phyloP scores from a whole-genome alignment of 1,140 invertebrate genomes.

The Trichonephila inaurata region DNA sequence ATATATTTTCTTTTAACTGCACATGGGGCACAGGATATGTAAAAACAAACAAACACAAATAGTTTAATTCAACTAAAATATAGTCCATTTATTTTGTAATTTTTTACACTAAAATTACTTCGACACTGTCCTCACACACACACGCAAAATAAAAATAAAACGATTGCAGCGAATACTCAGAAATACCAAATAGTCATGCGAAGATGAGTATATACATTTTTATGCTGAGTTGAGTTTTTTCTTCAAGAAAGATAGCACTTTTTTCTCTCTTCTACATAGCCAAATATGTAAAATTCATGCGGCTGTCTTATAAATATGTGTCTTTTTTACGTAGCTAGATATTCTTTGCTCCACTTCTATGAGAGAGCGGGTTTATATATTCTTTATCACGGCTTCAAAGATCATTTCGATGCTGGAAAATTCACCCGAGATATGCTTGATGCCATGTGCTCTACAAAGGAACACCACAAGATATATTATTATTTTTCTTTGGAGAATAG shows the following conservation, averaged over 20 bases:
- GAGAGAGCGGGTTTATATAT: neutral
- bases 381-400: neutral
- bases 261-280: neutral
- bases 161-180: neutral
- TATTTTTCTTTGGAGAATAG: neutral
- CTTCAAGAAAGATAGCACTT: neutral
- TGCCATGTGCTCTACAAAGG: neutral
- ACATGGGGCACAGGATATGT: too few relatives aligned
- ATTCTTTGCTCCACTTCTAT: neutral
- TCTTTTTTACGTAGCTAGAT: neutral
- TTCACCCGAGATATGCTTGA: neutral
- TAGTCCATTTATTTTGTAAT: too few relatives aligned
- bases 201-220: neutral
- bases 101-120: too few relatives aligned
- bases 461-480: neutral
- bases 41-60: too few relatives aligned
- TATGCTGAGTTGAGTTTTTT: neutral
- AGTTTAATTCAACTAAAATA: too few relatives aligned
- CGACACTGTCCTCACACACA: too few relatives aligned
- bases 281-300: neutral
- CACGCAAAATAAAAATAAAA: neutral
- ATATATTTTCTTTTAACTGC: too few relatives aligned
- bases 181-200: neutral
- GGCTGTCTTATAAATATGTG: neutral
- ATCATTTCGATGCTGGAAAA: neutral